Evolutionary conservation across 1,140 invertebrate genomes (phyloP).

Genomic region (Drosophila prosaltans): DNA sequence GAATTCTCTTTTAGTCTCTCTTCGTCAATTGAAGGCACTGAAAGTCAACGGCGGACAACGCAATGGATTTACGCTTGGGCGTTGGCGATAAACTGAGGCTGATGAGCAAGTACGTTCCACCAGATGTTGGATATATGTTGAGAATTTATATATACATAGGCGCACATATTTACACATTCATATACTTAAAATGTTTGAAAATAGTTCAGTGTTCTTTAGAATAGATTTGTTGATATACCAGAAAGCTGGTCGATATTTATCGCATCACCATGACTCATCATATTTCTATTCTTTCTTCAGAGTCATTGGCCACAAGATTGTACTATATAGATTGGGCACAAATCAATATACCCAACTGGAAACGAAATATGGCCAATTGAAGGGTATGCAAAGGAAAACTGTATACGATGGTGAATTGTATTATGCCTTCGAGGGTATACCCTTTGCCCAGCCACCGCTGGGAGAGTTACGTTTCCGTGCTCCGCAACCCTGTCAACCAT

Average conservation of each 20-base stretch:
- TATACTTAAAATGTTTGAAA: not conserved
- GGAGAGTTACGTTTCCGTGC: conserved; percentile 86
- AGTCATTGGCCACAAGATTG: conserved; percentile 57
- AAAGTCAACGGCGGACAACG: conserved; percentile 42
- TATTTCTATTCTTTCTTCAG: conserved; percentile 24
- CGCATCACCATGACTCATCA: conserved; percentile 29
- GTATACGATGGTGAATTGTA: conserved; percentile 69
- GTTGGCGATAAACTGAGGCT: conserved; percentile 57
- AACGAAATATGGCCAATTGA: conserved; percentile 60
- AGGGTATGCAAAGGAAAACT: conserved; percentile 59
- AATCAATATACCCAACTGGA: conserved; percentile 45
- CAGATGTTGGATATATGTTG: conserved; percentile 4
- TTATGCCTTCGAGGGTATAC: conserved; percentile 85
- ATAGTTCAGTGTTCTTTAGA: not conserved
- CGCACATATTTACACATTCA: not conserved
- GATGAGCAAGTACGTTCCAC: conserved; percentile 56
- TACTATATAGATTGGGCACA: conserved; percentile 56
- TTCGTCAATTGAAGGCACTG: conserved; percentile 55
- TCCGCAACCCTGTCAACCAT: conserved; percentile 84
- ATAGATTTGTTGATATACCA: not conserved
- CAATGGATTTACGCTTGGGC: conserved; percentile 60
- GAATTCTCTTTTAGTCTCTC: conserved; percentile 56
- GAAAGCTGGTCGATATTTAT: too few species aligned
- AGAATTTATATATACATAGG: not conserved
- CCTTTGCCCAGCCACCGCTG: conserved; percentile 88